Evolutionary conservation across 2,888 invertebrate species (phyloP).

Genomic region (Crossocerus cetratus): DNA sequence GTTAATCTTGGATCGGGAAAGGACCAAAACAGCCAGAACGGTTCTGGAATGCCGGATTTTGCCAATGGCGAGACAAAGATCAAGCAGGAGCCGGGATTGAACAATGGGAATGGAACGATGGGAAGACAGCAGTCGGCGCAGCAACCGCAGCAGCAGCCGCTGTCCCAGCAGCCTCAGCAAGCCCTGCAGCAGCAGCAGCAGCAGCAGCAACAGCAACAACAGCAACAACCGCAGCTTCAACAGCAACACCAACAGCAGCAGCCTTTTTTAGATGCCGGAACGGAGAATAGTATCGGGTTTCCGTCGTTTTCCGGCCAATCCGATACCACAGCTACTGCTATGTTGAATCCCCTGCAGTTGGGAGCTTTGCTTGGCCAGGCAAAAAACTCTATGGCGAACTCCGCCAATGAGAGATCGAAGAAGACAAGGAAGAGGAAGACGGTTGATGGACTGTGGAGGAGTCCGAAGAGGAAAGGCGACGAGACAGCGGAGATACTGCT

Average conservation of each 20-base stretch:
- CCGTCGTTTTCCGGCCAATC: conserved; percentile 77
- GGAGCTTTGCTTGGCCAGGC: conserved; percentile 70
- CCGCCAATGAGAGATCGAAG: conserved; percentile 77
- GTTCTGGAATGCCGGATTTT: conserved; percentile 72
- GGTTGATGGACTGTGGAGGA: conserved; percentile 81
- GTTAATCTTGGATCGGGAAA: conserved; percentile 84
- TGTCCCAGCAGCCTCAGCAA: conserved; percentile 45
- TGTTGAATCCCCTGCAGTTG: conserved; percentile 73
- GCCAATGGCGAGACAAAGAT: conserved; percentile 74
- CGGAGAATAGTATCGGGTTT: conserved; percentile 78
- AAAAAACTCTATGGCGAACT: conserved; percentile 62
- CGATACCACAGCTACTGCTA: conserved; percentile 72
- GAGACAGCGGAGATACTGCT: conserved; percentile 78
- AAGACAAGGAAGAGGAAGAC: conserved; percentile 82
- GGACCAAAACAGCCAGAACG: conserved; percentile 71
- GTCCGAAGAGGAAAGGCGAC: conserved; percentile 82
- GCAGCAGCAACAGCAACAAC: conserved; percentile 48
- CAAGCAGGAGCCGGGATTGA: conserved; percentile 73
- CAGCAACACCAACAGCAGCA: conserved; percentile 71
- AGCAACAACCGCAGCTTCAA: conserved; percentile 52
- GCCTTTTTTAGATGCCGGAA: conserved; percentile 78
- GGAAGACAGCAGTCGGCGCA: conserved; percentile 60
- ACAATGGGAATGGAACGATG: conserved; percentile 68
- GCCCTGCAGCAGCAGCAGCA: conserved; percentile 56
- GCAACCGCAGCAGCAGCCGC: conserved; percentile 53